phyloP scores from a whole-genome alignment of 1,140 invertebrate genomes.

The Leguminivora glycinivorella region DNA sequence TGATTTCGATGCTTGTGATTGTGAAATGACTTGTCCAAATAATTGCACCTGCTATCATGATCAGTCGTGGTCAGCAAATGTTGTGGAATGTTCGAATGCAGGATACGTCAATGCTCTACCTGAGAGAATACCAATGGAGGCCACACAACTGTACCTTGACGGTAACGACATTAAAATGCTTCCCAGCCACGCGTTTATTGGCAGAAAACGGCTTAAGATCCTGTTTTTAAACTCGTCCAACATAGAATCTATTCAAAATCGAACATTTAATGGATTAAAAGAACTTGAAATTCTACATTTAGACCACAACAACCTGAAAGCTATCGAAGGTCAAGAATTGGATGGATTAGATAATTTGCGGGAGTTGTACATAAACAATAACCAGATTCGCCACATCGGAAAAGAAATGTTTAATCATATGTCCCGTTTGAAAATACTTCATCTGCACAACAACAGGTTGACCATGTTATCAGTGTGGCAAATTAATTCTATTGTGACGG shows the following conservation, averaged over 20 bases:
- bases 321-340: constrained; percentile 91
- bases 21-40: constrained; percentile 95
- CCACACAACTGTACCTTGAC: constrained; percentile 93
- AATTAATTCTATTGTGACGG: constrained; percentile 83
- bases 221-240: constrained; percentile 92
- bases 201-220: constrained; percentile 90
- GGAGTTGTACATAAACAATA: constrained; percentile 92
- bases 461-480: constrained; percentile 88
- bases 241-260: constrained; percentile 92
- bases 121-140: constrained; percentile 94
- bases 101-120: constrained; percentile 87
- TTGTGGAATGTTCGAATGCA: constrained; percentile 91
- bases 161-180: constrained; percentile 90
- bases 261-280: constrained; percentile 93
- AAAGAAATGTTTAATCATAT: constrained; percentile 89
- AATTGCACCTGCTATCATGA: constrained; percentile 96
- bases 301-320: constrained; percentile 87
- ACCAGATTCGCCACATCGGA: constrained; percentile 86
- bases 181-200: constrained; percentile 93
- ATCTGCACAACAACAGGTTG: constrained; percentile 89
- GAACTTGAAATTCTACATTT: constrained; percentile 90
- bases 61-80: constrained; percentile 94
- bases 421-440: constrained; percentile 84
- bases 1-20: constrained; percentile 96
- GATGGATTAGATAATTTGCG: constrained; percentile 85